Base-by-base conservation (phyloP, 2,888 invertebrate species). In the Microchrysa polita region DNA sequence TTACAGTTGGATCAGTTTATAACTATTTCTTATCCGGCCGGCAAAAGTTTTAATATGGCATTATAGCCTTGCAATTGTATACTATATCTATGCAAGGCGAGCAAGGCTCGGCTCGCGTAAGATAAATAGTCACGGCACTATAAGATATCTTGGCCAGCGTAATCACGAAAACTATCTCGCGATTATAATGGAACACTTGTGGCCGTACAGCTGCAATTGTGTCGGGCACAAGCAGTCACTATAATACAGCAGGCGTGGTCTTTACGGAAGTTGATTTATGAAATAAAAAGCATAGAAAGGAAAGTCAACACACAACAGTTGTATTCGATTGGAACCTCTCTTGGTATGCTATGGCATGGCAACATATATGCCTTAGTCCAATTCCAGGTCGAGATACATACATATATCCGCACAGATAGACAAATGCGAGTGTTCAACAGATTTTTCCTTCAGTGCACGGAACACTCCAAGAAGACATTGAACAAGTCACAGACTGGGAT, bases 221-320 rank as follows among this genome's bases (percentile, higher is more conserved):
- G 10, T n/a, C n/a, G n/a, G n/a, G n/a, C n/a, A n/a, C n/a, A n/a
- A n/a, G n/a, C n/a, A n/a, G n/a, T n/a, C n/a, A n/a, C n/a, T n/a
- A n/a, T n/a, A n/a, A n/a, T n/a, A n/a, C n/a, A n/a, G n/a, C 67
- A 67, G 67, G 67, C 67, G 67, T 67, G 67, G 67, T 67, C 27
- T 34, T 67, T 67, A 40, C 67, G 67, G 67, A 67, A 67, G 67
- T 67, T 67, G 67, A 67, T 67, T 67, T 67, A 67, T 67, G 67
- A 67, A 67, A 67, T 53, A 53, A 67, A 67, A 63, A 63, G 22
- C 14, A 52, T 9, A 53, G 55, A 53, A 55, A 67, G 22, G 22
- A 67, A 53, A 52, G 53, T 16, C 67, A 67, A 67, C 61, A 67
- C 61, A 27, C 59, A 40, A 61, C 61, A 40, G 27, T 34, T 40